These are phyloP conservation scores for Metacarcinus magister DNA, from an alignment of 2,888 invertebrate genomes.

Conservation along the genomic window DNA sequence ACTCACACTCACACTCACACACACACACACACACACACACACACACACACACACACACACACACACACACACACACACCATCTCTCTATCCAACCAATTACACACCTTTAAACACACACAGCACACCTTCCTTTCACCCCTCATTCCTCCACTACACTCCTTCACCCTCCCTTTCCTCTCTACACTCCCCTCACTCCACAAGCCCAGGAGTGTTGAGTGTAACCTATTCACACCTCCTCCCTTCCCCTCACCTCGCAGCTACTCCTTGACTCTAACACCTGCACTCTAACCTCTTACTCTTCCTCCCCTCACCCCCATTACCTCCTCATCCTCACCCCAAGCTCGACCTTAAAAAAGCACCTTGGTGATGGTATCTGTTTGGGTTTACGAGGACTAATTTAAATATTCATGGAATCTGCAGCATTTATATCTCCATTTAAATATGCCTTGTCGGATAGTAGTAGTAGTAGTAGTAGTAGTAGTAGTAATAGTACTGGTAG, in stretches of 20 bases:
- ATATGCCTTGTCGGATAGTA: slow-evolving; percentile 35
- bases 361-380: slow-evolving; percentile 45
- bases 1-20: too few relatives aligned
- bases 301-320: neutral
- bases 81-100: neutral
- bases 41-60: too few relatives aligned
- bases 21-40: too few relatives aligned
- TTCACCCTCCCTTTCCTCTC: too few relatives aligned
- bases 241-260: neutral
- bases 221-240: neutral
- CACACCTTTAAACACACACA: neutral
- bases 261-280: neutral
- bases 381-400: slow-evolving; percentile 56
- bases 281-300: neutral
- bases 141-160: neutral
- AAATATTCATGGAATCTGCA: slow-evolving; percentile 60
- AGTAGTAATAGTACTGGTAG: neutral
- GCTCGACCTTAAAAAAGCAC: neutral
- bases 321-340: neutral
- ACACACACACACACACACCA: neutral
- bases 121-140: neutral
- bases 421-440: slow-evolving; percentile 63
- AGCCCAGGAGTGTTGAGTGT: neutral
- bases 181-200: neutral
- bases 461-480: neutral